Base-by-base conservation (phyloP, 2,113 vertebrate species). In the Microtus ochrogaster region DNA sequence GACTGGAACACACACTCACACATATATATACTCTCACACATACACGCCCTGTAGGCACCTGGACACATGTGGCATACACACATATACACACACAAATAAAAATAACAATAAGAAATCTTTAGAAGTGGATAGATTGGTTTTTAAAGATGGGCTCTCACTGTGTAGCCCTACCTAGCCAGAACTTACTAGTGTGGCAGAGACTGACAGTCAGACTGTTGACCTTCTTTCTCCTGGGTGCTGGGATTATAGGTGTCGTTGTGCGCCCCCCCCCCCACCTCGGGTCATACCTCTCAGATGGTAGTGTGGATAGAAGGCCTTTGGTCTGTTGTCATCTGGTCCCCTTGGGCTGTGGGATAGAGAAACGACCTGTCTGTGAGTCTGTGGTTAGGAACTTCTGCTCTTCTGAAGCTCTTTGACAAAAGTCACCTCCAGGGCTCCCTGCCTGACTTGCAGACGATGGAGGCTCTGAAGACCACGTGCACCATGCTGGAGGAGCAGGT, bases 401-500 rank as follows among this genome's bases (percentile, higher is more conserved):
- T 91, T 89, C 89, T 94, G 65, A 96, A 98, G 97, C 94, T 39
- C 93, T 87, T 95, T 21, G 65, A 92, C 92, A 90, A 88, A 94
- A 96, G 89, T 93, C 96, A 96, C 94, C 96, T 88, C 97, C 82
- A 66, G 97, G 93, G 92, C 96, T 97, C 97, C 97, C 96, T 7
- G 1, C 96, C 98, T 98, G 98, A 95, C 98, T 98, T 98, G 97
- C 98, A 99, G 99, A 99, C 99, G 94, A 99, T 99, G 93, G 99
- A 99, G 98, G 99, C 99, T 24, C 99, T 99, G 98, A 99, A 99
- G 99, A 99, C 99, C 91, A 99, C 99, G 0, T 99, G 99, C 98
- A 99, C 99, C 3, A 99, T 99, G 99, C 98, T 99, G 98, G 99
- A 99, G 97, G 99, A 99, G 96, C 99, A 99, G 98, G 99, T 99